phyloP scores from a whole-genome alignment of 2,888 invertebrate genomes.

The Polyommatus iphigenia region DNA sequence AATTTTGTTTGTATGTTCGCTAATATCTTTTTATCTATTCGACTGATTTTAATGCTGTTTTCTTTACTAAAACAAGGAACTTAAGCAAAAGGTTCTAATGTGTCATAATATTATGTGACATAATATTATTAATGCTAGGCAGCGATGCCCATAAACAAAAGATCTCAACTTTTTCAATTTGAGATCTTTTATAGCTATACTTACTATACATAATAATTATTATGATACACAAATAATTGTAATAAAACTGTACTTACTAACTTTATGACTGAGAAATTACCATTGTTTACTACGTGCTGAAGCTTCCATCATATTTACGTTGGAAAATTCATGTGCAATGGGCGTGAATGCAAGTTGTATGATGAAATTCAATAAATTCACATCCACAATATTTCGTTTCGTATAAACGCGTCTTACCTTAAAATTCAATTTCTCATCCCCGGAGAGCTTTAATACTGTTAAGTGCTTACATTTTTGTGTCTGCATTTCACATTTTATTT shows the following conservation, averaged over 20 bases:
- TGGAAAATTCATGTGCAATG: background rate
- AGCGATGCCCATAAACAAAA: background rate
- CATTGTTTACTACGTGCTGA: background rate
- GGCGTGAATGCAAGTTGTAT: constrained; percentile 14
- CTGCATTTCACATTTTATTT: constrained; percentile 38
- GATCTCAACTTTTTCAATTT: background rate
- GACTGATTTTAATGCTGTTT: background rate
- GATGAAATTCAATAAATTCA: constrained; percentile 8
- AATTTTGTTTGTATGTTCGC: background rate
- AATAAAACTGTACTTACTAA: background rate
- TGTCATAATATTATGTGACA: background rate
- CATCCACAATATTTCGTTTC: constrained; percentile 27
- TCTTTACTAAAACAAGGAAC: background rate
- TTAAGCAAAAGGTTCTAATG: background rate
- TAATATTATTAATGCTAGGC: background rate
- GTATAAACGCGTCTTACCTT: constrained; percentile 39
- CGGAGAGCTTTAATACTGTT: constrained; percentile 46
- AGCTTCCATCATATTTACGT: background rate
- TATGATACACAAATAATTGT: background rate
- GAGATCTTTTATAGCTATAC: too few relatives aligned
- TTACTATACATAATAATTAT: too few relatives aligned
- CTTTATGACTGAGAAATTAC: background rate
- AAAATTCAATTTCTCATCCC: constrained; percentile 41
- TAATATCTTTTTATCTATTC: background rate
- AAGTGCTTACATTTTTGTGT: constrained; percentile 45